These are phyloP conservation scores for Bubalus kerabau DNA, from an alignment of 2,113 vertebrate species.

Conservation along the genomic window DNA sequence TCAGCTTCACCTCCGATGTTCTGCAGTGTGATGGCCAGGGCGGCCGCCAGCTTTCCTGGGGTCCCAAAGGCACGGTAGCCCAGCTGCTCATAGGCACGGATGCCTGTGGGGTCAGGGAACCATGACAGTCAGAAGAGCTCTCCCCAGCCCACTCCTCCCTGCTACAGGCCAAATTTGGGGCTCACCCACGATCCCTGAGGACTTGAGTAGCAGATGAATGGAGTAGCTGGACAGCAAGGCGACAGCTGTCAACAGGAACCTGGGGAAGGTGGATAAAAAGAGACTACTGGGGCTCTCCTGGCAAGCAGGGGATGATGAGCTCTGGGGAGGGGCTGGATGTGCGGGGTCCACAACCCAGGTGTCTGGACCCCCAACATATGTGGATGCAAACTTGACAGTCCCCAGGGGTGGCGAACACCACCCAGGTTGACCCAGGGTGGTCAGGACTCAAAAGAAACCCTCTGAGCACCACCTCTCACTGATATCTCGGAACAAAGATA, in stretches of 20 bases:
- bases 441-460: neutral
- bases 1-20: slow-evolving; percentile 91
- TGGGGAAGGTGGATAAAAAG: slow-evolving; percentile 57
- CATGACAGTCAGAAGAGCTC: neutral
- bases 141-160: neutral
- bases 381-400: neutral
- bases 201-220: slow-evolving; percentile 95
- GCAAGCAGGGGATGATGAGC: no score
- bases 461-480: neutral
- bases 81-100: slow-evolving; percentile 95
- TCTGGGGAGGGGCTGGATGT: neutral
- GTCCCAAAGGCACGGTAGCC: slow-evolving; percentile 95
- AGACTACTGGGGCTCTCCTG: neutral
- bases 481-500: neutral
- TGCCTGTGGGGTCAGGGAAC: slow-evolving; percentile 79
- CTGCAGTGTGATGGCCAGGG: slow-evolving; percentile 94
- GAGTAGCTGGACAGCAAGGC: slow-evolving; percentile 94
- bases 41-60: slow-evolving; percentile 94
- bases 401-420: neutral
- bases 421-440: neutral
- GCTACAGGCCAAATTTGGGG: neutral
- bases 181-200: slow-evolving; percentile 95
- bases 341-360: neutral
- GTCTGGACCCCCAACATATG: neutral
- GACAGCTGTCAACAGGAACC: slow-evolving; percentile 91